These are phyloP conservation scores for Serranus cabrilla DNA, from an alignment of 2,797 vertebrate species.

Conservation along the genomic window DNA sequence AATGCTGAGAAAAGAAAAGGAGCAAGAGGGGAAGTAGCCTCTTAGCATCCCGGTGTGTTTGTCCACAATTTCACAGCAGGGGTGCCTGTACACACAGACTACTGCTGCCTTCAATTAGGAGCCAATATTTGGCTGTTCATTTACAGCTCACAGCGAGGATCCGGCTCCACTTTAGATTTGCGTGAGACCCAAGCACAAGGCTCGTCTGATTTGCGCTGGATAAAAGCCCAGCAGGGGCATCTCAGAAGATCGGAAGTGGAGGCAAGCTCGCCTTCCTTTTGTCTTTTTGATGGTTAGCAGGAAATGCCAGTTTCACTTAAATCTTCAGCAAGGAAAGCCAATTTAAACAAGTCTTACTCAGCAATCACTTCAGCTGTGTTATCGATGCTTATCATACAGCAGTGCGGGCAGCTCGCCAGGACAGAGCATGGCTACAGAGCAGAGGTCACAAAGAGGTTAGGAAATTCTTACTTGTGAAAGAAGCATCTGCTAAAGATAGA, in stretches of 20 bases:
- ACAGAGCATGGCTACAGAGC: conserved; percentile 22
- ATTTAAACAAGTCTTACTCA: conserved; percentile 5
- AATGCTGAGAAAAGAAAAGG: conserved; percentile 38
- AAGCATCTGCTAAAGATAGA: conserved; percentile 25
- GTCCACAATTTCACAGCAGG: conserved; percentile 68
- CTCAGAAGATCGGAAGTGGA: conserved; percentile 43
- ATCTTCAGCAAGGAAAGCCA: conserved; percentile 30
- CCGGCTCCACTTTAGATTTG: conserved; percentile 60
- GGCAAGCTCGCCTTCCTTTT: conserved; percentile 30
- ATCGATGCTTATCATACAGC: conserved; percentile 12
- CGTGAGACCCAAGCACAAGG: conserved; percentile 53
- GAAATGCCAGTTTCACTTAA: conserved; percentile 56
- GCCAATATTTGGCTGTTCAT: conserved; percentile 76
- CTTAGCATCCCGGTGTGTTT: conserved; percentile 67
- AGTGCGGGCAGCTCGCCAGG: conserved; percentile 8
- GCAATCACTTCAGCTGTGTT: conserved; percentile 27
- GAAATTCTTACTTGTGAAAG: conserved; percentile 23
- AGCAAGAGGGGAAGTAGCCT: conserved; percentile 53
- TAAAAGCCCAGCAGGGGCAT: conserved; percentile 51
- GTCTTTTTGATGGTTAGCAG: conserved; percentile 49
- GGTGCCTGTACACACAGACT: conserved; percentile 62
- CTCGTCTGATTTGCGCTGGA: conserved; percentile 68
- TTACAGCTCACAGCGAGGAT: conserved; percentile 71
- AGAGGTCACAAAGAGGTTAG: conserved; percentile 46
- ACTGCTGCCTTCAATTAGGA: conserved; percentile 75